These are phyloP conservation scores for Enchytraeus crypticus DNA, from an alignment of 2,888 invertebrate genomes.

Conservation along the genomic window DNA sequence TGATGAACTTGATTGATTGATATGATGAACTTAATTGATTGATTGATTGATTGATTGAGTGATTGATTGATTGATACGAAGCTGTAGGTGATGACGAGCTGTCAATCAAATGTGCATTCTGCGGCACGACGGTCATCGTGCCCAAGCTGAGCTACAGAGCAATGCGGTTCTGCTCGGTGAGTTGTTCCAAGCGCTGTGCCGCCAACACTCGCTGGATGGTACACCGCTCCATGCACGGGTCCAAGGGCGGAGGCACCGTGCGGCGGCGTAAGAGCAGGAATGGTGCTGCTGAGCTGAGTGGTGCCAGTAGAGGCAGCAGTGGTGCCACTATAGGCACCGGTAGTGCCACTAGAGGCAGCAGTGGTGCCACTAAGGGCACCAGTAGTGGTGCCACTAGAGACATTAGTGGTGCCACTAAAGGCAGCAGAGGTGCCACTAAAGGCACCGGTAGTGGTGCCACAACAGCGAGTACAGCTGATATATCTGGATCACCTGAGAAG, in stretches of 20 bases:
- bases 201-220: constrained; percentile 14
- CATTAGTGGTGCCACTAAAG: background rate
- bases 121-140: constrained; percentile 61
- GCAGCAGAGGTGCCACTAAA: too few relatives aligned
- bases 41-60: too few relatives aligned
- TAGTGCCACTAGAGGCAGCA: background rate
- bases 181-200: constrained; percentile 60
- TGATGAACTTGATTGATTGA: too few relatives aligned
- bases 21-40: too few relatives aligned
- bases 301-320: background rate
- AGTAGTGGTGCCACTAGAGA: background rate
- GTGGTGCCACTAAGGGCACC: background rate
- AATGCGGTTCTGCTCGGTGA: constrained; percentile 64
- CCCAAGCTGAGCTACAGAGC: too few relatives aligned
- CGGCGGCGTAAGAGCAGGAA: background rate
- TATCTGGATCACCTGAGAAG: too few relatives aligned
- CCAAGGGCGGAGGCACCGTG: background rate
- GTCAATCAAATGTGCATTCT: constrained; percentile 59
- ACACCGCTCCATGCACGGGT: too few relatives aligned
- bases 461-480: too few relatives aligned
- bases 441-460: too few relatives aligned
- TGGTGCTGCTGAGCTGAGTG: background rate
- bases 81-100: too few relatives aligned
- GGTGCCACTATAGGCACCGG: background rate
- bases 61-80: too few relatives aligned